A percentile compares a stretch with the other conserved stretches of the same genome.
Evolutionary conservation across 2,797 vertebrate genomes (phyloP).

Genomic region (Crenichthys baileyi): DNA sequence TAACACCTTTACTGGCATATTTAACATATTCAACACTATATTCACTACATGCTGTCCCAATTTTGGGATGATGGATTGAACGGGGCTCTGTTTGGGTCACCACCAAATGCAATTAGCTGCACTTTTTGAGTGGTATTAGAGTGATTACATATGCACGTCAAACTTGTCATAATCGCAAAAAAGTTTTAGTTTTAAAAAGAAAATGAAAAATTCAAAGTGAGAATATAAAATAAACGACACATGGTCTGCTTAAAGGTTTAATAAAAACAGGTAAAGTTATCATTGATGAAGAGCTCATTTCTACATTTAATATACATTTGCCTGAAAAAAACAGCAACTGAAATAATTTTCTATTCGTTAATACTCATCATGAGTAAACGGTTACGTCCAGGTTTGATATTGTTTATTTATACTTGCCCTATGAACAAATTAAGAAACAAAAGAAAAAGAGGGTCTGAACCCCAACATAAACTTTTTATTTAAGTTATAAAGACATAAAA

Average conservation of each 20-base stretch:
- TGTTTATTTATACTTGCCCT: background rate
- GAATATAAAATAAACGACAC: background rate
- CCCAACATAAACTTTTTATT: background rate
- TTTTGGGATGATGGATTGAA: background rate
- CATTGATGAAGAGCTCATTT: constrained; percentile 4
- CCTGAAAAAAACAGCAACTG: background rate
- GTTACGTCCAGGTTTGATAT: background rate
- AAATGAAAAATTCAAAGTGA: background rate
- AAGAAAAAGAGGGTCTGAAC: background rate
- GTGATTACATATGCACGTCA: background rate
- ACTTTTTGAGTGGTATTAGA: background rate
- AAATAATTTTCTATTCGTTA: background rate
- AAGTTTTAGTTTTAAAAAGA: background rate
- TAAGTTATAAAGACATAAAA: background rate
- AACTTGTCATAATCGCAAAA: background rate
- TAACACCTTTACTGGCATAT: background rate
- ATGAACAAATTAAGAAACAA: background rate
- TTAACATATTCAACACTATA: background rate
- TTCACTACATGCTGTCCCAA: background rate
- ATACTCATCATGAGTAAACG: background rate
- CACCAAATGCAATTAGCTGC: background rate
- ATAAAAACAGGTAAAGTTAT: constrained; percentile 2
- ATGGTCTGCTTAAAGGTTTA: constrained; percentile 7
- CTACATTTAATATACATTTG: constrained; percentile 1
- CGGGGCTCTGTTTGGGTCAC: background rate